Evolutionary conservation across 2,888 invertebrate genomes (phyloP), one percentile per base, ranked within the genome.

Genomic region (Nomada fabriciana): DNA sequence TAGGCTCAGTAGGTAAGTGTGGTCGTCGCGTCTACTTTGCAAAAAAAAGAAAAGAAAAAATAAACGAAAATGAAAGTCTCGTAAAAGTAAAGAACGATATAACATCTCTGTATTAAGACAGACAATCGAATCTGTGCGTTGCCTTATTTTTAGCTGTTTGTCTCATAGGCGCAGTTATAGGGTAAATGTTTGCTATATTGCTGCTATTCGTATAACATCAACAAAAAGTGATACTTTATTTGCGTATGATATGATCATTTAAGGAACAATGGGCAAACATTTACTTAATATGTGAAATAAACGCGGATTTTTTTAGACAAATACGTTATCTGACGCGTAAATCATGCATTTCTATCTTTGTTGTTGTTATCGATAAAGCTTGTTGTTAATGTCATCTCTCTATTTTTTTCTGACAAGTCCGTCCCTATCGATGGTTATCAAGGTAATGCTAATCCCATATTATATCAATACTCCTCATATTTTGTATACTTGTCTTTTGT

Each of bases 341-440:
- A 86, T 90, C 89, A 91, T 91, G 89, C 89, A 91, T 91, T 91
- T 90, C 90, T 92, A 92, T 93, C 91, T 93, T 90, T 92, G 91
- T 92, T 92, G 91, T 90, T 91, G 88, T 91, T 91, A 92, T 90
- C 93, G 91, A 93, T 93, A 88, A 93, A 93, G 93, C 93, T 93
- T 93, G 93, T 93, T 93, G 93, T 93, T 93, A 93, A 93, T 93
- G 93, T 93, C 93, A 92, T 94, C 93, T 94, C 94, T 94, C 94
- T 94, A 93, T 94, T 94, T 93, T 94, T 94, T 94, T 94, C 94
- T 93, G 93, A 94, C 94, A 93, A 94, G 94, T 94, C 94, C 93
- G 94, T 94, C 94, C 94, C 93, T 94, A 94, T 94, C 93, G 94
- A 94, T 94, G 94, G 94, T 94, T 93, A 92, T 94, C 92, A 94